phyloP scores from a whole-genome alignment of 1,140 invertebrate species.

The Arion vulgaris region DNA sequence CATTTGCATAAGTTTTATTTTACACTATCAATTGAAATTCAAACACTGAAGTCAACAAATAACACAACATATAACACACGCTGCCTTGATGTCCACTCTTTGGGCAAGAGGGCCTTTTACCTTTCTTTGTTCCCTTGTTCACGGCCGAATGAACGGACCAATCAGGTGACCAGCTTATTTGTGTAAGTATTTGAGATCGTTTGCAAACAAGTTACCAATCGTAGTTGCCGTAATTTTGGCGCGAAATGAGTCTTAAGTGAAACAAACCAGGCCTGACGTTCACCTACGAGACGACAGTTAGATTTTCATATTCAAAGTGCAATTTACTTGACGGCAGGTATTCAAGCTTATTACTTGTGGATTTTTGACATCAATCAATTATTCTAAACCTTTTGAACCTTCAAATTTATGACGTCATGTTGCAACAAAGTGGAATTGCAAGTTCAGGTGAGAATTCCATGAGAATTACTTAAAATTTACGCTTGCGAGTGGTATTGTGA shows the following conservation, averaged over 20 bases:
- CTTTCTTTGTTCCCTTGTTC: too few species aligned
- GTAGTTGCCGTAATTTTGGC: neutral
- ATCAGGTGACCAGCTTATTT: neutral
- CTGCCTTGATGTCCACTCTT: too few species aligned
- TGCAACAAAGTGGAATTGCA: slow-evolving; percentile 20
- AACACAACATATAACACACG: too few species aligned
- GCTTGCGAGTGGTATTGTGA: too few species aligned
- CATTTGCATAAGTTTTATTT: too few species aligned
- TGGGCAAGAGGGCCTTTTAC: too few species aligned
- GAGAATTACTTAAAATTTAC: too few species aligned
- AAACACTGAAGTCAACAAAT: too few species aligned
- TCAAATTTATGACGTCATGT: slow-evolving; percentile 30
- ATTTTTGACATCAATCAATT: slow-evolving; percentile 1
- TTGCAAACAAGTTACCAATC: neutral
- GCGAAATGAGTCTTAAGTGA: neutral
- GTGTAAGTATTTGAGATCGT: neutral
- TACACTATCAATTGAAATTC: too few species aligned
- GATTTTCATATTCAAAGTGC: slow-evolving; percentile 17
- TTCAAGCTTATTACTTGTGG: neutral
- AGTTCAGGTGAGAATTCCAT: slow-evolving; percentile 16
- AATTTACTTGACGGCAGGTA: slow-evolving; percentile 30
- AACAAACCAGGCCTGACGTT: neutral
- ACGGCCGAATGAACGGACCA: too few species aligned
- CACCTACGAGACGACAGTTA: neutral
- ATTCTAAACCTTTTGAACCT: neutral